Percentiles rank a stretch among this genome's conserved stretches.
Evolutionary conservation across 2,888 invertebrate species (phyloP).

Genomic region (Meteorus cinctellus): DNA sequence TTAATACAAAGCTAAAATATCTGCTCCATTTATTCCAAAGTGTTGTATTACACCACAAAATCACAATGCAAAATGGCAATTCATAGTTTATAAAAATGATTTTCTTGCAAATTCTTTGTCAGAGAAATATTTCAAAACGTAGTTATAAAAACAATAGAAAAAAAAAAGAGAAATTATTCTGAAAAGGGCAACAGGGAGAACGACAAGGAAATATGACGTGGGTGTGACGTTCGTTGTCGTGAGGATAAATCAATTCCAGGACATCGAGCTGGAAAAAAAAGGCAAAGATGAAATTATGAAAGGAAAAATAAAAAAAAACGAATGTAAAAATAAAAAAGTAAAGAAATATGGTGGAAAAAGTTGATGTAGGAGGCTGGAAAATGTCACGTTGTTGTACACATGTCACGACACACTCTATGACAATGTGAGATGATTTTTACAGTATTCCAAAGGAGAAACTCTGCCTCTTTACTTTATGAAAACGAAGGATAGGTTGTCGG

Average conservation of each 20-base stretch:
- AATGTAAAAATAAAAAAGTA: no score
- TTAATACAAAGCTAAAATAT: not conserved
- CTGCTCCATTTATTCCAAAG: not conserved
- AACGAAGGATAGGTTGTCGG: not conserved
- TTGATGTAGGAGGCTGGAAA: conserved; percentile 2
- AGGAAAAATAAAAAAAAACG: not conserved
- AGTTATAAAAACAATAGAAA: not conserved
- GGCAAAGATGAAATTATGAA: not conserved
- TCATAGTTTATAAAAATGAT: not conserved
- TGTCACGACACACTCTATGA: not conserved
- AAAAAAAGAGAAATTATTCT: not conserved
- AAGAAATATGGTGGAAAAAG: not conserved
- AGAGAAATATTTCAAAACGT: not conserved
- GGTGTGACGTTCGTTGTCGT: conserved; percentile 13
- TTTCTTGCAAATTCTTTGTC: not conserved
- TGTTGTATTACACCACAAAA: not conserved
- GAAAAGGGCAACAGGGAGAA: not conserved
- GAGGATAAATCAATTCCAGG: conserved; percentile 11
- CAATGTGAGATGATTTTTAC: conserved; percentile 6
- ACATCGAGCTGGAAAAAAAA: conserved; percentile 2
- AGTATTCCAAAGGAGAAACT: not conserved
- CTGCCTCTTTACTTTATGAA: not conserved
- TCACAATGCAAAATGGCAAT: not conserved
- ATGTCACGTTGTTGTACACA: conserved; percentile 5
- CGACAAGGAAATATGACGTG: not conserved